Evolutionary conservation across 1,140 invertebrate genomes (phyloP).

Genomic region (Zaprionus camerounensis): DNA sequence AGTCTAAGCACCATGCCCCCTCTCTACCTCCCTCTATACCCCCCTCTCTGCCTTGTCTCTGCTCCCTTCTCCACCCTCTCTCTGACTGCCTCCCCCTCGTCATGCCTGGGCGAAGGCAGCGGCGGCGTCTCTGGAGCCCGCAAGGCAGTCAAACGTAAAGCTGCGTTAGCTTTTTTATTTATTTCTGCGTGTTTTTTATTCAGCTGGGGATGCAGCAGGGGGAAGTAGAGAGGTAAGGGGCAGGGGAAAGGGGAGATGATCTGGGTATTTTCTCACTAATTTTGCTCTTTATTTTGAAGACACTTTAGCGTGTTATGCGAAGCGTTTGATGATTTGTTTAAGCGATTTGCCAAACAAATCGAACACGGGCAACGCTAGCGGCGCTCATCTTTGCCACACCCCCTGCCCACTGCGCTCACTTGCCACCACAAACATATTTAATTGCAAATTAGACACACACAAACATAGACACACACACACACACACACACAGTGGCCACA

Average conservation of each 20-base stretch:
- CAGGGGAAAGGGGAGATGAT: neutral
- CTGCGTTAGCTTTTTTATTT: constrained; percentile 46
- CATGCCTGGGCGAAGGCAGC: constrained; percentile 62
- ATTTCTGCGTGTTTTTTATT: constrained; percentile 27
- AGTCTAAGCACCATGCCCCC: neutral
- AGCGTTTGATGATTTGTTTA: constrained; percentile 74
- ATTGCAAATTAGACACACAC: constrained; percentile 66
- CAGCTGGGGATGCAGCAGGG: neutral
- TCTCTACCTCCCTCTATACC: neutral
- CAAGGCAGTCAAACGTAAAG: constrained; percentile 64
- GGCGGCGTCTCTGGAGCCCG: constrained; percentile 51
- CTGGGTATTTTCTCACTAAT: constrained; percentile 7
- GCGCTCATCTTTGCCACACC: neutral
- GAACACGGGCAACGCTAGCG: constrained; percentile 28
- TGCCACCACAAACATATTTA: constrained; percentile 59
- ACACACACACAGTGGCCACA: neutral
- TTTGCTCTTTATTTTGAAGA: constrained; percentile 41
- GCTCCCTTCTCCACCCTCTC: too few species aligned
- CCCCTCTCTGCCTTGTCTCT: neutral
- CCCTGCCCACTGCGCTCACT: too few species aligned
- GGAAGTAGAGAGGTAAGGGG: neutral
- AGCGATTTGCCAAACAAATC: constrained; percentile 73
- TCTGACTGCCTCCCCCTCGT: constrained; percentile 27
- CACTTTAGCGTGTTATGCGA: constrained; percentile 45
- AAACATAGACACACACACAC: neutral